Percentiles rank a stretch among this genome's conserved stretches.
Evolutionary conservation across 2,888 invertebrate species (phyloP).

Genomic region (Eupeodes luniger): DNA sequence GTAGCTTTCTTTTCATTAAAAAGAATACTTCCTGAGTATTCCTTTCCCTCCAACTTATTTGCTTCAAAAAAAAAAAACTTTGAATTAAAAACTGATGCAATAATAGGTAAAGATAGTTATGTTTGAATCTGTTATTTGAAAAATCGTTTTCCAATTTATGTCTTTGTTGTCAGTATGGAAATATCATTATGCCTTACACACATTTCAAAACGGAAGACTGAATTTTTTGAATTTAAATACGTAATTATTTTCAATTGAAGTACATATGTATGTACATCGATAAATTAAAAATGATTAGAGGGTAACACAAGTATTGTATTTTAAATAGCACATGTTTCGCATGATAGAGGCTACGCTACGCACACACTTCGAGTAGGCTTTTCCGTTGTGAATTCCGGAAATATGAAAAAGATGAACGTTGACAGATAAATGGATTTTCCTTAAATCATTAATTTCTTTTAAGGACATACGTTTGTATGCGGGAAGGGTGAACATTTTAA

Average conservation of each 20-base stretch:
- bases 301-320: conserved; percentile 15
- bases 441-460: conserved; percentile 53
- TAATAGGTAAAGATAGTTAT: too few relatives aligned
- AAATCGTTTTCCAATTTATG: too few relatives aligned
- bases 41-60: too few relatives aligned
- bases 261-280: background rate
- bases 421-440: conserved; percentile 69
- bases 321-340: conserved; percentile 50
- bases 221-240: conserved; percentile 51
- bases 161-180: too few relatives aligned
- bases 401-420: conserved; percentile 61
- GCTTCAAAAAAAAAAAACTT: too few relatives aligned
- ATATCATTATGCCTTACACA: conserved; percentile 15
- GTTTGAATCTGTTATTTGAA: too few relatives aligned
- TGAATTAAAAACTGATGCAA: too few relatives aligned
- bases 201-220: conserved; percentile 68
- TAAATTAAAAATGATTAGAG: conserved; percentile 10
- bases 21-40: too few relatives aligned
- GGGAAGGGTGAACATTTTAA: background rate
- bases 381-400: conserved; percentile 49
- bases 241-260: conserved; percentile 50
- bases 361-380: conserved; percentile 2
- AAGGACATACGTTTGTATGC: background rate
- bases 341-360: background rate
- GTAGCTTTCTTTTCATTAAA: too few relatives aligned